Conservation (phyloP, 2,888 invertebrate genomes). For the Gari tellinella region DNA sequence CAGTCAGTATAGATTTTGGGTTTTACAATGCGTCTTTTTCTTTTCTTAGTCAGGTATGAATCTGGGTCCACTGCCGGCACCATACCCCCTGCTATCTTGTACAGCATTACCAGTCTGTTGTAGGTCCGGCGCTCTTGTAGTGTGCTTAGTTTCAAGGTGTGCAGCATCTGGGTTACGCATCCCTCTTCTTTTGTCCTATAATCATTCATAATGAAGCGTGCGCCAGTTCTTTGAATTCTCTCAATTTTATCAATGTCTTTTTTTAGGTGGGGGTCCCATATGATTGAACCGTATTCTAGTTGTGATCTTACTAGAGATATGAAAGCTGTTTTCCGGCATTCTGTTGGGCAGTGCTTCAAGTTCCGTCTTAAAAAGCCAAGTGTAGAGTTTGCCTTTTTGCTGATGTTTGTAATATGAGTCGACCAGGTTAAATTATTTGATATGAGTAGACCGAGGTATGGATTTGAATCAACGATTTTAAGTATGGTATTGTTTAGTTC, state of each 20-base stretch:
- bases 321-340: constrained; percentile 3
- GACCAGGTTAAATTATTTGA: constrained; percentile 14
- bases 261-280: constrained; percentile 10
- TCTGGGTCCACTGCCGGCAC: constrained; percentile 17
- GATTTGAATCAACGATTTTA: constrained; percentile 18
- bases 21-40: constrained; percentile 3
- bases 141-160: constrained; percentile 1
- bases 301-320: constrained; percentile 5
- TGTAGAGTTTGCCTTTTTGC: constrained; percentile 8
- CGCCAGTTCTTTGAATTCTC: not conserved
- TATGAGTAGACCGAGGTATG: constrained; percentile 15
- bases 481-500: constrained; percentile 4
- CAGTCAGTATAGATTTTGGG: constrained; percentile 1
- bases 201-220: constrained; percentile 3
- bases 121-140: constrained; percentile 15
- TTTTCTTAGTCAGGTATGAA: constrained; percentile 6
- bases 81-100: constrained; percentile 22
- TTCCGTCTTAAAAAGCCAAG: constrained; percentile 1
- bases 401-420: constrained; percentile 21
- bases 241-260: constrained; percentile 6
- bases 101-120: constrained; percentile 22
- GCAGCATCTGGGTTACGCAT: constrained; percentile 23
- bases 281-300: constrained; percentile 22
- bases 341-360: constrained; percentile 14
- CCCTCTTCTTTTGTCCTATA: constrained; percentile 5